phyloP scores from a whole-genome alignment of 2,888 invertebrate genomes.

The Bugulina stolonifera region DNA sequence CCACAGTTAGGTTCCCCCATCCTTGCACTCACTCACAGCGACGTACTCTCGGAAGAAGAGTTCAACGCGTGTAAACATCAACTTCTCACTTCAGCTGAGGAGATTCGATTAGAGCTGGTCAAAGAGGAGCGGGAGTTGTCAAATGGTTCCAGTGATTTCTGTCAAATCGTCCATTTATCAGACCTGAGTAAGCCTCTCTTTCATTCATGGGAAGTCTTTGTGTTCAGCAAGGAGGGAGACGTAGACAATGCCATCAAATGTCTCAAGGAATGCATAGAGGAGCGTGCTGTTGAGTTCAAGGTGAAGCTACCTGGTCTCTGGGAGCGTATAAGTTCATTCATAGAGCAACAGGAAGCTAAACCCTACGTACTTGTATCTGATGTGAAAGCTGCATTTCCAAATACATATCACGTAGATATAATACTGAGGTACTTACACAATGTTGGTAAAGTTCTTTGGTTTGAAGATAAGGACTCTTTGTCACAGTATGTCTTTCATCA shows the following conservation, averaged over 20 bases:
- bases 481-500: not conserved
- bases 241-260: too few relatives aligned
- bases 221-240: not conserved
- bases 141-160: too few relatives aligned
- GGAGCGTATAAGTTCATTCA: not conserved
- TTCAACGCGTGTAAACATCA: too few relatives aligned
- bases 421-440: not conserved
- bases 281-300: not conserved
- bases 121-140: too few relatives aligned
- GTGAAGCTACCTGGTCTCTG: not conserved
- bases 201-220: not conserved
- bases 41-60: too few relatives aligned
- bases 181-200: not conserved
- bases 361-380: not conserved
- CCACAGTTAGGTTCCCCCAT: not conserved
- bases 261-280: not conserved
- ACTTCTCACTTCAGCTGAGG: too few relatives aligned
- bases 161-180: not conserved
- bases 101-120: too few relatives aligned
- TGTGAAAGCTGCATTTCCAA: not conserved
- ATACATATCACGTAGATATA: not conserved
- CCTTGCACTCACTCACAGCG: not conserved
- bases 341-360: not conserved
- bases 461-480: not conserved
- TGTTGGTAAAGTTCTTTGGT: slow-evolving; percentile 4